A percentile compares a stretch with the other conserved stretches of the same genome.
Conservation (phyloP, 2,113 vertebrate genomes). For the Plotosus lineatus region DNA sequence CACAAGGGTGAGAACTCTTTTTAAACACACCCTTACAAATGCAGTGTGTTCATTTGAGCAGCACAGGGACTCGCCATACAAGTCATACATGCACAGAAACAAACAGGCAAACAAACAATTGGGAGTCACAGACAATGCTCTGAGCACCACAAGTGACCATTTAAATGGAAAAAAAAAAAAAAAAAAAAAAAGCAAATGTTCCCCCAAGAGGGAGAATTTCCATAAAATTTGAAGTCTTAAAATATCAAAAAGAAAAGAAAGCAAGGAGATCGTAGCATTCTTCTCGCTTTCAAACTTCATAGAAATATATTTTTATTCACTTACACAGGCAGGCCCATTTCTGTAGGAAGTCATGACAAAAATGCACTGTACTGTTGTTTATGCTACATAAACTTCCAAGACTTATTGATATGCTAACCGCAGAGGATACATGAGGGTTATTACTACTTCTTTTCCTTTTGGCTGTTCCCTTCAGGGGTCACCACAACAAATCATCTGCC, state of each 20-base stretch:
- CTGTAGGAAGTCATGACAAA: not conserved
- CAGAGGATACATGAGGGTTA: not conserved
- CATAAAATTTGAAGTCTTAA: conserved; percentile 8
- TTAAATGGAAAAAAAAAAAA: not conserved
- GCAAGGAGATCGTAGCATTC: not conserved
- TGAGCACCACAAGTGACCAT: not conserved
- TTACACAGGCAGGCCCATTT: not conserved
- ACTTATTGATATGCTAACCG: not conserved
- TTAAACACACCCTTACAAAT: not conserved
- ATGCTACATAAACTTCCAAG: not conserved
- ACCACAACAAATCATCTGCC: too few relatives aligned
- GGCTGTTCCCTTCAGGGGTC: too few relatives aligned
- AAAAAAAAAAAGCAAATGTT: not conserved
- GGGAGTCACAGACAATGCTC: not conserved
- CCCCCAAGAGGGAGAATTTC: not conserved
- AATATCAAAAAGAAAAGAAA: not conserved
- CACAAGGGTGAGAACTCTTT: not conserved
- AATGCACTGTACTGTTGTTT: not conserved
- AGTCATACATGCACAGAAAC: not conserved
- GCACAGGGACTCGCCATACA: not conserved
- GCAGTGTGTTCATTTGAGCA: not conserved
- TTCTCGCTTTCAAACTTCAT: not conserved
- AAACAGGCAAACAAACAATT: not conserved
- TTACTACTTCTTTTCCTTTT: too few relatives aligned
- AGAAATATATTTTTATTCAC: not conserved